phyloP scores from a whole-genome alignment of 1,140 invertebrate genomes.

The Pseudomyrmex pallidus region DNA sequence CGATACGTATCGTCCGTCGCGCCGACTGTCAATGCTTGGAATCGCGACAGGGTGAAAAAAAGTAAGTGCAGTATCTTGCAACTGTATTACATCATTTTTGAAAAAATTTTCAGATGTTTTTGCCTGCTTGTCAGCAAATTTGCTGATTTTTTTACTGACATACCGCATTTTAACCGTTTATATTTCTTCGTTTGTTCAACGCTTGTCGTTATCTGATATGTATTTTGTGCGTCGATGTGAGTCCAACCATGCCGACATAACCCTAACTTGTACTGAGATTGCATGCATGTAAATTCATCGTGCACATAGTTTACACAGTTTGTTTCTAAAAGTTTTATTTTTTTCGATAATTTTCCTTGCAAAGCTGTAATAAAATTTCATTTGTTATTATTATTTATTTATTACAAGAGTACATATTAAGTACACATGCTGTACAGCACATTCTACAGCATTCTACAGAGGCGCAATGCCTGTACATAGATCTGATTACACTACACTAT shows the following conservation, averaged over 20 bases:
- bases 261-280: no score
- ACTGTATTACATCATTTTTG: conserved; percentile 78
- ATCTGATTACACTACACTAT: no score
- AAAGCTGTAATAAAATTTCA: neutral
- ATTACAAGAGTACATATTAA: no score
- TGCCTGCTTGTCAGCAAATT: neutral
- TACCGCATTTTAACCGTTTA: neutral
- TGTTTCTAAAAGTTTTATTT: neutral
- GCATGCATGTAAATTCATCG: no score
- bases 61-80: conserved; percentile 67
- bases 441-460: no score
- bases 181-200: neutral
- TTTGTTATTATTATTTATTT: no score
- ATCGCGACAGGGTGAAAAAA: conserved; percentile 70
- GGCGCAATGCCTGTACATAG: no score
- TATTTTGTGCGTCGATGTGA: neutral
- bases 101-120: neutral
- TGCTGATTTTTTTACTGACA: neutral
- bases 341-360: neutral
- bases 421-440: no score
- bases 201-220: neutral
- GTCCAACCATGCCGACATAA: neutral
- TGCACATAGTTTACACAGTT: neutral
- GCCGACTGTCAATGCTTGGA: conserved; percentile 74
- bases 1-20: conserved; percentile 70